Percentiles rank a stretch among this genome's conserved stretches.
phyloP scores from a whole-genome alignment of 1,140 invertebrate species.

The Pteromalus puparum region DNA sequence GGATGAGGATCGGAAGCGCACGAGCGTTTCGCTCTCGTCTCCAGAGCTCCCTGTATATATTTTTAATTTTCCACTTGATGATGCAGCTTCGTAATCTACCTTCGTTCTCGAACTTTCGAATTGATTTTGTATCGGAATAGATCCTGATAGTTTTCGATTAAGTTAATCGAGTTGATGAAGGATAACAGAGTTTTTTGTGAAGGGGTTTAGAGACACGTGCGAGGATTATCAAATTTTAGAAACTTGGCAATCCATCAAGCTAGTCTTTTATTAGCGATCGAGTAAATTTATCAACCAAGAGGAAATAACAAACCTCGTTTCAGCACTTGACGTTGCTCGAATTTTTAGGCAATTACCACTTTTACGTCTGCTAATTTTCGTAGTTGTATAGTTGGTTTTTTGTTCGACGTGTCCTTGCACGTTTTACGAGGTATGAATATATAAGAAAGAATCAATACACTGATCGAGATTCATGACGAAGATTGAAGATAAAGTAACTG shows the following conservation, averaged over 20 bases:
- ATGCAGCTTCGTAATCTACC: too few relatives aligned
- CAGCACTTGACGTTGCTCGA: neutral
- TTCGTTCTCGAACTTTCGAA: too few relatives aligned
- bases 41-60: too few relatives aligned
- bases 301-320: neutral
- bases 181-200: too few relatives aligned
- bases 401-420: neutral
- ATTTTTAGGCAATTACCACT: neutral
- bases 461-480: neutral
- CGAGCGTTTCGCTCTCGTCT: too few relatives aligned
- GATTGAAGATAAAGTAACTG: neutral
- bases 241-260: neutral
- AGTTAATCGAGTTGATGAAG: too few relatives aligned
- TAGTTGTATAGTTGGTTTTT: neutral
- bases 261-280: neutral
- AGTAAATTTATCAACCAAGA: neutral
- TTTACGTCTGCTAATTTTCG: neutral
- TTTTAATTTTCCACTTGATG: too few relatives aligned
- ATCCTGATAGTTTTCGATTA: too few relatives aligned
- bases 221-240: neutral
- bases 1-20: too few relatives aligned
- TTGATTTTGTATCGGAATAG: too few relatives aligned
- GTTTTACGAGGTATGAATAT: neutral
- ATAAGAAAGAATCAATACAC: neutral
- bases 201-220: neutral